These are phyloP conservation scores for Dermatemys mawii DNA, from an alignment of 2,113 vertebrate species.

Conservation along the genomic window DNA sequence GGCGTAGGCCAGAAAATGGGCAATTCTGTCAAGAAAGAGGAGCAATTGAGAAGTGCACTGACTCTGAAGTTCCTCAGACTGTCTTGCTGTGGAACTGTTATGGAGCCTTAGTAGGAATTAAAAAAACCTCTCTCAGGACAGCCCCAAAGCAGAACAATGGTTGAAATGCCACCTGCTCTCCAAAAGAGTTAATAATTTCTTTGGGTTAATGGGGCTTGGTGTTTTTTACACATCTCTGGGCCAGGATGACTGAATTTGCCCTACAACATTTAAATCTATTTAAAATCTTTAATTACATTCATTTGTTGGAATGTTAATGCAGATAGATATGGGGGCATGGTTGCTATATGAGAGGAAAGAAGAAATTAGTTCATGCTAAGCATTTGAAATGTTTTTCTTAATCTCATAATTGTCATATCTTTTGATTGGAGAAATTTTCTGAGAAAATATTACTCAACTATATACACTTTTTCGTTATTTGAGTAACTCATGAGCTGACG, in stretches of 20 bases:
- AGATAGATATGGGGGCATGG: neutral
- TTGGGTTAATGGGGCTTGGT: neutral
- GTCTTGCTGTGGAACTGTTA: neutral
- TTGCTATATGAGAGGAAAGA: neutral
- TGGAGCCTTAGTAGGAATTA: conserved; percentile 16
- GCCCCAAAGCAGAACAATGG: neutral
- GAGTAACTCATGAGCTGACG: neutral
- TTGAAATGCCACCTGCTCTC: conserved; percentile 47
- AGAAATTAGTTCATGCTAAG: neutral
- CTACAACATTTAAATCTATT: neutral
- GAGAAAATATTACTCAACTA: neutral
- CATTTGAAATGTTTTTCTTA: neutral
- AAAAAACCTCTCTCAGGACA: conserved; percentile 17
- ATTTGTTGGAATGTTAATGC: neutral
- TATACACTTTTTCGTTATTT: neutral
- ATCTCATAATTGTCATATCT: neutral
- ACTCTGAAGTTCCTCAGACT: conserved; percentile 1
- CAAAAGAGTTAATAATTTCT: conserved; percentile 21
- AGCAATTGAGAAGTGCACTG: neutral
- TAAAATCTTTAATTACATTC: neutral
- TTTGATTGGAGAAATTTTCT: neutral
- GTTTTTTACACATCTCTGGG: neutral
- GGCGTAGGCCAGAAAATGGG: conserved; percentile 20
- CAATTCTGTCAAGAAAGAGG: neutral
- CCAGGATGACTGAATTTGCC: neutral